These are phyloP conservation scores for Amaurobius ferox DNA, from an alignment of 2,888 invertebrate species.

Conservation along the genomic window DNA sequence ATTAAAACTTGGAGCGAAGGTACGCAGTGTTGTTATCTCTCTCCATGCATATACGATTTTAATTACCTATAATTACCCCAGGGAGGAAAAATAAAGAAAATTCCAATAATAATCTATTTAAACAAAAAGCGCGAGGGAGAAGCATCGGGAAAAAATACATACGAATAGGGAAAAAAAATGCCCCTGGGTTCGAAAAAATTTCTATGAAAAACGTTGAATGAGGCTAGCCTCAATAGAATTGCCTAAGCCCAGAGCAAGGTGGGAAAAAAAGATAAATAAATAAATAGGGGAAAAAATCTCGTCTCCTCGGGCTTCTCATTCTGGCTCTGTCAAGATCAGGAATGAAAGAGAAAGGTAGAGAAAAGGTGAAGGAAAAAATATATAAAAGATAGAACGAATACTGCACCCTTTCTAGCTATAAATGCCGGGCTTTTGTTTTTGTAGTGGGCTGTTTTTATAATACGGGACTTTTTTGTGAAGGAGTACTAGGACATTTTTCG, in stretches of 20 bases:
- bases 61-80: conserved; percentile 70
- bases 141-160: conserved; percentile 38
- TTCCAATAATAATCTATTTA: conserved; percentile 71
- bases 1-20: conserved; percentile 55
- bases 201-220: conserved; percentile 17
- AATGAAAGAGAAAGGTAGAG: conserved; percentile 20
- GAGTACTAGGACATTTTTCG: neutral
- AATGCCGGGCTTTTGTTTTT: conserved; percentile 34
- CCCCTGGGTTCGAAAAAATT: conserved; percentile 50
- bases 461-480: neutral
- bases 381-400: conserved; percentile 37
- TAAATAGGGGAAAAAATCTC: conserved; percentile 9
- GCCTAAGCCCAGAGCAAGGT: conserved; percentile 64
- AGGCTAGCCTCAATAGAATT: conserved; percentile 49
- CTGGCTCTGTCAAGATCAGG: conserved; percentile 69
- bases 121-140: conserved; percentile 51
- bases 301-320: conserved; percentile 55
- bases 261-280: conserved; percentile 31
- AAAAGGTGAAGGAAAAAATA: conserved; percentile 53
- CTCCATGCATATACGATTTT: conserved; percentile 68
- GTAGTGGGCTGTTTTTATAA: conserved; percentile 34
- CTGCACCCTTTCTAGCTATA: conserved; percentile 34
- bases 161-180: conserved; percentile 30
- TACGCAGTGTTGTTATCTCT: conserved; percentile 66
- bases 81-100: conserved; percentile 42